Percentiles rank a stretch among this genome's conserved stretches.
Conservation (phyloP, 2,113 vertebrate genomes). For the Crotalus helleri region DNA sequence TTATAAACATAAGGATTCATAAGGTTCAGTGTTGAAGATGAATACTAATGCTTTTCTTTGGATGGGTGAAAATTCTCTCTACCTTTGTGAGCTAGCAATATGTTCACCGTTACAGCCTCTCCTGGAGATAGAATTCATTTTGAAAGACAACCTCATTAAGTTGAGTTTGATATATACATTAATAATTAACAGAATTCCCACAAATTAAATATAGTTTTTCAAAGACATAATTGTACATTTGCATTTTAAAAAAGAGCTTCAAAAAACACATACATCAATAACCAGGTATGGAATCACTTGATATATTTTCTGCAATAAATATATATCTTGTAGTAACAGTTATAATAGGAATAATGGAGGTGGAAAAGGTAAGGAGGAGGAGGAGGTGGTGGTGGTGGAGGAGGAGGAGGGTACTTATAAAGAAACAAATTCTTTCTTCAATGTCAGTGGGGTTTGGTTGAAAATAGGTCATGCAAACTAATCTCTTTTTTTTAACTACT, state of each 20-base stretch:
- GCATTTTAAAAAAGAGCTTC: conserved; percentile 33
- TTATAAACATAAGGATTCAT: conserved; percentile 78
- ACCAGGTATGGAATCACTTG: conserved; percentile 47
- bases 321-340: conserved; percentile 42
- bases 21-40: conserved; percentile 58
- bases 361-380: conserved; percentile 60
- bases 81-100: conserved; percentile 34
- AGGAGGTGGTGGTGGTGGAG: conserved; percentile 56
- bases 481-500: not conserved
- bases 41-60: conserved; percentile 63
- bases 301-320: conserved; percentile 55
- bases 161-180: conserved; percentile 61
- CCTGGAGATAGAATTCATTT: conserved; percentile 52
- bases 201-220: conserved; percentile 62
- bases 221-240: conserved; percentile 21
- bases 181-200: conserved; percentile 58
- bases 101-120: conserved; percentile 36
- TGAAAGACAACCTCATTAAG: conserved; percentile 54
- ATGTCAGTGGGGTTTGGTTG: not conserved
- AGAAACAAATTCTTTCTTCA: not conserved
- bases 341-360: conserved; percentile 32
- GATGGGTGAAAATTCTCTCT: conserved; percentile 60
- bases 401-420: conserved; percentile 36
- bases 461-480: not conserved
- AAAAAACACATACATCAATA: conserved; percentile 58